A percentile compares a stretch with the other conserved stretches of the same genome.
These are phyloP conservation scores for Dryocosmus kuriphilus DNA, from an alignment of 2,888 invertebrate species.

Conservation along the genomic window DNA sequence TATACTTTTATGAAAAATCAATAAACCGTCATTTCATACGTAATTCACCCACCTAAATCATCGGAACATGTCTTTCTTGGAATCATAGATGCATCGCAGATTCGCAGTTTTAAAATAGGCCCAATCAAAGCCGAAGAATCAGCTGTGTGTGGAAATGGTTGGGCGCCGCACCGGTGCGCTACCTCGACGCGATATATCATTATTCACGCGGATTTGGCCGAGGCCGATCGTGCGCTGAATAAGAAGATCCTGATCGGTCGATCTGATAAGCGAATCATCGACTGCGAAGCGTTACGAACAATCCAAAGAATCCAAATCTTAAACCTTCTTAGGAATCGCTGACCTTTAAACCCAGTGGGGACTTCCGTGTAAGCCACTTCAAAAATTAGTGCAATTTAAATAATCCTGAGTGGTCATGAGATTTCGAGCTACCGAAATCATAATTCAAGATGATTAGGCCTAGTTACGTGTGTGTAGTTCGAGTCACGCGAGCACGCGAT, in stretches of 20 bases:
- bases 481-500: slow-evolving; percentile 70
- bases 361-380: slow-evolving; percentile 30
- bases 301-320: slow-evolving; percentile 21
- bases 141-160: slow-evolving; percentile 8
- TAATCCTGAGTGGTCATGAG: slow-evolving; percentile 48
- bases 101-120: background rate
- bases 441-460: slow-evolving; percentile 61
- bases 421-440: slow-evolving; percentile 67
- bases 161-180: slow-evolving; percentile 42
- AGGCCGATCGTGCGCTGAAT: slow-evolving; percentile 47
- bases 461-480: slow-evolving; percentile 55
- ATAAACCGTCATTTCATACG: background rate
- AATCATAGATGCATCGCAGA: background rate
- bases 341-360: slow-evolving; percentile 39
- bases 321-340: slow-evolving; percentile 40
- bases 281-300: slow-evolving; percentile 23
- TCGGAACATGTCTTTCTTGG: background rate
- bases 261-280: slow-evolving; percentile 48
- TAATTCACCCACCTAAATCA: background rate
- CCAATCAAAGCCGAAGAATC: slow-evolving; percentile 12
- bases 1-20: background rate
- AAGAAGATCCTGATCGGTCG: slow-evolving; percentile 47
- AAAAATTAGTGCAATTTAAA: slow-evolving; percentile 27
- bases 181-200: slow-evolving; percentile 45
- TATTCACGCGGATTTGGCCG: slow-evolving; percentile 44